These are phyloP conservation scores for Pipistrellus pipistrellus DNA, from an alignment of 2,797 vertebrate species.

Conservation along the genomic window DNA sequence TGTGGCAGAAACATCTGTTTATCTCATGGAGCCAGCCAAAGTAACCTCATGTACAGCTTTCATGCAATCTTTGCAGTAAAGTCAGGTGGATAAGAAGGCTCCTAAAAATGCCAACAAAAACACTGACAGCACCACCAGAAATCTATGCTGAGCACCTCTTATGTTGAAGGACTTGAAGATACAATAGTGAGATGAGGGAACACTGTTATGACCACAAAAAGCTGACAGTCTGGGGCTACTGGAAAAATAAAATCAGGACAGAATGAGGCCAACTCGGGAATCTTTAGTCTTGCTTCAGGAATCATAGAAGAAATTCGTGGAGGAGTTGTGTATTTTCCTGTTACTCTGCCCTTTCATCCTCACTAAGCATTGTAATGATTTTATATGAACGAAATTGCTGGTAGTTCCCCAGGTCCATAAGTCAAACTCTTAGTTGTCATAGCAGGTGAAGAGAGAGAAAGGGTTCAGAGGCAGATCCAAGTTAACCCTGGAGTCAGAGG, in stretches of 20 bases:
- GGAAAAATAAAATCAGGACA: not conserved
- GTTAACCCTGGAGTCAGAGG: not conserved
- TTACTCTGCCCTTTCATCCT: not conserved
- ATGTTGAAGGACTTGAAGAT: not conserved
- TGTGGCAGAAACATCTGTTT: slow-evolving; percentile 61
- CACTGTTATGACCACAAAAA: not conserved
- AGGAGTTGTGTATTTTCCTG: not conserved
- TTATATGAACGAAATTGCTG: not conserved
- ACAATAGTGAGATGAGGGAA: not conserved
- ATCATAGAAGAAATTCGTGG: not conserved
- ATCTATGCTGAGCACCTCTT: not conserved
- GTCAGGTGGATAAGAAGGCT: slow-evolving; percentile 24
- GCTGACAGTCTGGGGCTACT: not conserved
- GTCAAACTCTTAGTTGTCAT: not conserved
- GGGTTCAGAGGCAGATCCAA: not conserved
- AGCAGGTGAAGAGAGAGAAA: not conserved
- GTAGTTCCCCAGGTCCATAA: not conserved
- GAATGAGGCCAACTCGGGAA: not conserved
- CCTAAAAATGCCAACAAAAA: not conserved
- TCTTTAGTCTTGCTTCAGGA: not conserved
- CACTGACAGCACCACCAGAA: not conserved
- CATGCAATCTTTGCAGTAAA: not conserved
- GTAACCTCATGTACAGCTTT: not conserved
- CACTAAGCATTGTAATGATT: not conserved
- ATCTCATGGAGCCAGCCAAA: slow-evolving; percentile 14